These are phyloP conservation scores for Nemotelus pantherinus DNA, from an alignment of 2,888 invertebrate genomes.

Conservation along the genomic window DNA sequence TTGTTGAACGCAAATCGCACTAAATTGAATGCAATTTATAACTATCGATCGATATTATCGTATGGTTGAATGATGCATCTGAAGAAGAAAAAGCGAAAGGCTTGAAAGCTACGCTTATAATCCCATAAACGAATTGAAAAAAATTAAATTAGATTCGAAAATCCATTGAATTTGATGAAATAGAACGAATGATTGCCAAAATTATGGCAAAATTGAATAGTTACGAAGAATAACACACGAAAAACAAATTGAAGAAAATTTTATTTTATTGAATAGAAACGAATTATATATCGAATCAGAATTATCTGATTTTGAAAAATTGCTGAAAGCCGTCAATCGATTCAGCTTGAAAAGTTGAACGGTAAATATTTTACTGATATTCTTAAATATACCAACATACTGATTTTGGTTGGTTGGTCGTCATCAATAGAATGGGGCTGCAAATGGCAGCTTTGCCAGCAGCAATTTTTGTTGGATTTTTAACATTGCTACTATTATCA, in stretches of 20 bases:
- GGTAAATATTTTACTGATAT: not conserved
- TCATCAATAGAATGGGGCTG: constrained; percentile 61
- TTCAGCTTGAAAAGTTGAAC: not conserved
- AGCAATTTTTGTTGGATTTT: constrained; percentile 62
- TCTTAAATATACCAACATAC: constrained; percentile 12
- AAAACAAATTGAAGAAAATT: constrained; percentile 1
- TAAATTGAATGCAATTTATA: constrained; percentile 22
- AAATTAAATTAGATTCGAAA: constrained; percentile 8
- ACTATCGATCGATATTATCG: not conserved
- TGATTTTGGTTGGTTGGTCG: constrained; percentile 23
- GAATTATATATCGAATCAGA: not conserved
- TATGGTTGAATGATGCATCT: constrained; percentile 35
- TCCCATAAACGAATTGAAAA: not conserved
- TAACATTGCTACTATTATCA: constrained; percentile 59
- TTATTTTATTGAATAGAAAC: not conserved
- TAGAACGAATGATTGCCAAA: constrained; percentile 6
- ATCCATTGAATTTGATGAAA: not conserved
- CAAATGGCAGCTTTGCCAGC: constrained; percentile 62
- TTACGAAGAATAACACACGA: not conserved
- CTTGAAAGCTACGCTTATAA: constrained; percentile 23
- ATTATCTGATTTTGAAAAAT: constrained; percentile 3
- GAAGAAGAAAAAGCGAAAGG: constrained; percentile 42
- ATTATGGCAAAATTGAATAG: constrained; percentile 4
- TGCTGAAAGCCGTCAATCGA: not conserved
- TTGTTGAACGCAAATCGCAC: not conserved